A percentile compares a stretch with the other conserved stretches of the same genome.
Conservation (phyloP, 2,888 invertebrate species). For the Coelinius sp. region DNA sequence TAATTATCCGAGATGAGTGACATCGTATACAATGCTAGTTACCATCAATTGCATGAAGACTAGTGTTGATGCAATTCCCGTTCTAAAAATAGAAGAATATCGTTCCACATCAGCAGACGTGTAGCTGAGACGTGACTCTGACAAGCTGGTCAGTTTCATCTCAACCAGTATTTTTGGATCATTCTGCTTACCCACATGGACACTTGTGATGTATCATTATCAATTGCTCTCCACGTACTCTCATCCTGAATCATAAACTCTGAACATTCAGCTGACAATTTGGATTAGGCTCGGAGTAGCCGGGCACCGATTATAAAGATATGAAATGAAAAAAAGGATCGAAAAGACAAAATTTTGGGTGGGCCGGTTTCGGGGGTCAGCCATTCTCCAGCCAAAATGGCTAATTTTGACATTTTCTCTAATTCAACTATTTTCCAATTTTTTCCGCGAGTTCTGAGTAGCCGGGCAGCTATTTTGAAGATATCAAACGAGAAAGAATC, state of each 20-base stretch:
- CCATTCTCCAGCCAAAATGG: too few relatives aligned
- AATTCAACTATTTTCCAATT: too few relatives aligned
- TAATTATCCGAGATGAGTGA: background rate
- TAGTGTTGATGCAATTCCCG: conserved; percentile 2
- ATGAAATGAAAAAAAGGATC: too few relatives aligned
- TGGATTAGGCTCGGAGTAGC: too few relatives aligned
- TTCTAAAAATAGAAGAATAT: conserved; percentile 34
- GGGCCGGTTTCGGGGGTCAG: too few relatives aligned
- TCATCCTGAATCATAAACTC: background rate
- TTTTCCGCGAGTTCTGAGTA: too few relatives aligned
- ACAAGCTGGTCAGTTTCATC: background rate
- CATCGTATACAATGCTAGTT: background rate
- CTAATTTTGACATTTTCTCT: too few relatives aligned
- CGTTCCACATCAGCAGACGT: conserved; percentile 22
- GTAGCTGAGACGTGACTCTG: background rate
- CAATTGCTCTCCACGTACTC: background rate
- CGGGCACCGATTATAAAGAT: too few relatives aligned
- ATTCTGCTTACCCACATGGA: background rate
- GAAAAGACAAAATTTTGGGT: too few relatives aligned
- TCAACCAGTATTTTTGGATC: background rate
- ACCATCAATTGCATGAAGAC: conserved; percentile 14
- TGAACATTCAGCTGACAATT: background rate
- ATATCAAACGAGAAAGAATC: too few relatives aligned
- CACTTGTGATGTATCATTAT: background rate
- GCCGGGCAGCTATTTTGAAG: too few relatives aligned